These are phyloP conservation scores for Drosophila virilis DNA, from an alignment of 1,140 invertebrate genomes.

Conservation along the genomic window DNA sequence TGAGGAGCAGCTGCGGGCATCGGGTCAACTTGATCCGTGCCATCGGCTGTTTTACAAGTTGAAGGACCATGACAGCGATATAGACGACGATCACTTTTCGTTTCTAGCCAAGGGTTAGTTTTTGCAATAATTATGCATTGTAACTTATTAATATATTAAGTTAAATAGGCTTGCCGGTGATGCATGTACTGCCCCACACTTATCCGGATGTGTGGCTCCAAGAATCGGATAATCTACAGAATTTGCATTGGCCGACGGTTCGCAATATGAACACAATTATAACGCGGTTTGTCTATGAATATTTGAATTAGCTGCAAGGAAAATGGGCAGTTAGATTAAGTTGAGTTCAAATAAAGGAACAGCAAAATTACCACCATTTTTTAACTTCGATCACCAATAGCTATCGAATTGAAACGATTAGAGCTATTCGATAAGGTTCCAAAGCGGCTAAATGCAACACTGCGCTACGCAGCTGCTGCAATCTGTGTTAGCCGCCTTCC, in stretches of 20 bases:
- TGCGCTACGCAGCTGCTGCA: constrained; percentile 14
- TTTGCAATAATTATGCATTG: background rate
- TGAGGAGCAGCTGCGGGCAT: constrained; percentile 2
- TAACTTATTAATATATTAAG: background rate
- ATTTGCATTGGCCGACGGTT: constrained; percentile 37
- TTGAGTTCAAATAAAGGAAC: no score
- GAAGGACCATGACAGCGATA: constrained; percentile 8
- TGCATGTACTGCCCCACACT: constrained; percentile 36
- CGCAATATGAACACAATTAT: constrained; percentile 33
- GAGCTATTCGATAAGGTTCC: background rate
- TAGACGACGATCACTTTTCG: constrained; percentile 17
- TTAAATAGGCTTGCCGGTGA: constrained; percentile 13
- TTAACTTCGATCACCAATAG: constrained; percentile 1
- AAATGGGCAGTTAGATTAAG: no score
- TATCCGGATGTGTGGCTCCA: constrained; percentile 33
- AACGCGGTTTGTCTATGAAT: constrained; percentile 20
- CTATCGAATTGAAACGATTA: background rate
- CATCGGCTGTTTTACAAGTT: constrained; percentile 30
- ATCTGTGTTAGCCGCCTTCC: constrained; percentile 28
- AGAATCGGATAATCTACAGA: constrained; percentile 16
- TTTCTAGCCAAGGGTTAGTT: constrained; percentile 25
- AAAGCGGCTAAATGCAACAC: constrained; percentile 20
- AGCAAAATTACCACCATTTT: background rate
- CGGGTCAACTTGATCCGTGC: background rate
- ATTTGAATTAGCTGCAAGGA: background rate